Percentiles rank a stretch among this genome's conserved stretches.
Conservation (phyloP, 2,888 invertebrate genomes). For the Punctoribates punctum region DNA sequence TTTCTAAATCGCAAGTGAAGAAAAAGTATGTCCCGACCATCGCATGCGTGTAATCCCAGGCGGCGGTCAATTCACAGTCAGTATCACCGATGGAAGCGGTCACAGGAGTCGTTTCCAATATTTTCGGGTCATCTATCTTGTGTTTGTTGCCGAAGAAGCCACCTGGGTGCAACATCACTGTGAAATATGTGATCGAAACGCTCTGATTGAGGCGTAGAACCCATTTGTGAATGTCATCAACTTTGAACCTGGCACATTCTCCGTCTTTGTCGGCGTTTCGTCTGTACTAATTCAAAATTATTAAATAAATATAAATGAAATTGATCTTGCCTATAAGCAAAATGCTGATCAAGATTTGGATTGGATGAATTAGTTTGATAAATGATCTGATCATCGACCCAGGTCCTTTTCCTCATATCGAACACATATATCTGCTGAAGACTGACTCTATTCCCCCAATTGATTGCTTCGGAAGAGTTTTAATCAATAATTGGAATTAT, state of each 20-base stretch:
- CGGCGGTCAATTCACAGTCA: background rate
- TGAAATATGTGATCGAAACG: background rate
- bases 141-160: slow-evolving; percentile 4
- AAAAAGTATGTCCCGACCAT: slow-evolving; percentile 14
- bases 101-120: background rate
- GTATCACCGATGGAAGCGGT: background rate
- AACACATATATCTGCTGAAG: background rate
- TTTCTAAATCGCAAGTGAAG: slow-evolving; percentile 4
- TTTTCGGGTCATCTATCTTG: background rate
- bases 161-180: slow-evolving; percentile 15
- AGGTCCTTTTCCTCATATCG: background rate
- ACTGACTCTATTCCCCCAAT: slow-evolving; percentile 12
- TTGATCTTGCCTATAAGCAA: background rate
- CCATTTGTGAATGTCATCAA: background rate
- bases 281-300: background rate
- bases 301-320: background rate
- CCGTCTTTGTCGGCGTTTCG: background rate
- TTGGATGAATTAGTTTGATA: background rate
- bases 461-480: background rate
- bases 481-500: background rate
- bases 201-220: background rate
- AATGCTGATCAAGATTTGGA: background rate
- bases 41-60: slow-evolving; percentile 11
- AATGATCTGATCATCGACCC: background rate
- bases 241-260: background rate